A percentile compares a stretch with the other conserved stretches of the same genome.
These are phyloP conservation scores for Mongoloraphidia duomilia DNA, from an alignment of 2,888 invertebrate genomes.

Conservation along the genomic window DNA sequence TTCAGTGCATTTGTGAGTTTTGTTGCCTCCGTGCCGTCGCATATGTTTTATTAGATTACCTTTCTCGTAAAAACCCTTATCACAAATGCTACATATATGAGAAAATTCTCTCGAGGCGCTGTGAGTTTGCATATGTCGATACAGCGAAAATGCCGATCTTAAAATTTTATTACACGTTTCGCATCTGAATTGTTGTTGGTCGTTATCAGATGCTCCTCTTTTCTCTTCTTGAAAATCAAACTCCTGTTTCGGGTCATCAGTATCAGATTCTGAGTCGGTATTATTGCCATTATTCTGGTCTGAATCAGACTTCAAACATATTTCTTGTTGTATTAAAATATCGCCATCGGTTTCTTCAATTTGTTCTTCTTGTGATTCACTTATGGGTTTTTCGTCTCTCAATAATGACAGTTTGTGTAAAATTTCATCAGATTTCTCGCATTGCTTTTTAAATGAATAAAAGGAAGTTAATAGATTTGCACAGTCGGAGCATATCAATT, in stretches of 20 bases:
- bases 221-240: neutral
- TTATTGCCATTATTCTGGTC: neutral
- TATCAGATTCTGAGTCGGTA: neutral
- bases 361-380: neutral
- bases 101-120: constrained; percentile 10
- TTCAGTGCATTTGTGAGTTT: constrained; percentile 1
- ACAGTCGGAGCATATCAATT: neutral
- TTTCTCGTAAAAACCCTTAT: constrained; percentile 32
- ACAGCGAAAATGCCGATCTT: neutral
- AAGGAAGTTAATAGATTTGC: neutral
- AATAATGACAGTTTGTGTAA: neutral
- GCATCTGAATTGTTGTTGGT: neutral
- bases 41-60: constrained; percentile 32
- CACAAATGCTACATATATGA: constrained; percentile 32
- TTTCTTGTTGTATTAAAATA: neutral
- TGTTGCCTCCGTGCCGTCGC: constrained; percentile 26
- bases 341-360: neutral
- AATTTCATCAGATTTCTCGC: neutral
- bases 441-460: neutral
- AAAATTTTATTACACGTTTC: constrained; percentile 1
- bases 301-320: neutral
- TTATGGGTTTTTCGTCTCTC: neutral
- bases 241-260: neutral
- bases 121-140: constrained; percentile 1
- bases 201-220: neutral